These are phyloP conservation scores for Drosophila tanythrix DNA, from an alignment of 2,888 invertebrate genomes.

Conservation along the genomic window DNA sequence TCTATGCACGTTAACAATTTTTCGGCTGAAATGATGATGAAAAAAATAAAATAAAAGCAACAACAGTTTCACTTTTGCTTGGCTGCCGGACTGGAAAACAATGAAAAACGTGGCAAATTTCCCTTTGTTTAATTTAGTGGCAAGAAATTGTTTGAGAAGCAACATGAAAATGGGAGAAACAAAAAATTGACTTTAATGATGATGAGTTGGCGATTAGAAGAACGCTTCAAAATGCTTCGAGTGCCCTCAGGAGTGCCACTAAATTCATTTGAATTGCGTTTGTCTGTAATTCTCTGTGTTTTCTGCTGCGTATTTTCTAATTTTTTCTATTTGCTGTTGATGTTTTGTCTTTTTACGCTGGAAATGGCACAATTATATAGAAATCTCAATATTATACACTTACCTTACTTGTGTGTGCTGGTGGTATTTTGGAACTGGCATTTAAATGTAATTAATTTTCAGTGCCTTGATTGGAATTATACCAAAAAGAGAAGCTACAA, in stretches of 20 bases:
- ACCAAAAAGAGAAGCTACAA: conserved; percentile 7
- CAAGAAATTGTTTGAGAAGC: conserved; percentile 64
- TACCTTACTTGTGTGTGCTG: conserved; percentile 22
- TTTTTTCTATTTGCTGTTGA: conserved; percentile 28
- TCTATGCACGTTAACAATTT: conserved; percentile 42
- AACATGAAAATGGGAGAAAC: conserved; percentile 48
- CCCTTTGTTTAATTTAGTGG: conserved; percentile 75
- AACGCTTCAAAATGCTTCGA: conserved; percentile 53
- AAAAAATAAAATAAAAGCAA: conserved; percentile 35
- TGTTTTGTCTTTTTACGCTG: conserved; percentile 55
- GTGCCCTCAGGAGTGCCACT: conserved; percentile 54
- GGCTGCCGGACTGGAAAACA: conserved; percentile 60
- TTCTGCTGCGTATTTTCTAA: conserved; percentile 9
- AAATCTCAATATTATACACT: conserved; percentile 45
- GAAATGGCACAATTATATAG: conserved; percentile 70
- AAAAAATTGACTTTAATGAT: conserved; percentile 83
- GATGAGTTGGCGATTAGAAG: conserved; percentile 83
- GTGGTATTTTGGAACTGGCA: conserved; percentile 30
- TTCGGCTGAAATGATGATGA: conserved; percentile 53
- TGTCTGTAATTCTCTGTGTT: conserved; percentile 17
- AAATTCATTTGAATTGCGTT: conserved; percentile 71
- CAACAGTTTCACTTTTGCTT: conserved; percentile 73
- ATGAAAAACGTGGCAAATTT: conserved; percentile 82
- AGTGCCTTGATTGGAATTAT: conserved; percentile 37
- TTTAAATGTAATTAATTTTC: conserved; percentile 73